phyloP scores from a whole-genome alignment of 2,113 vertebrate species.

The Penelope pileata region DNA sequence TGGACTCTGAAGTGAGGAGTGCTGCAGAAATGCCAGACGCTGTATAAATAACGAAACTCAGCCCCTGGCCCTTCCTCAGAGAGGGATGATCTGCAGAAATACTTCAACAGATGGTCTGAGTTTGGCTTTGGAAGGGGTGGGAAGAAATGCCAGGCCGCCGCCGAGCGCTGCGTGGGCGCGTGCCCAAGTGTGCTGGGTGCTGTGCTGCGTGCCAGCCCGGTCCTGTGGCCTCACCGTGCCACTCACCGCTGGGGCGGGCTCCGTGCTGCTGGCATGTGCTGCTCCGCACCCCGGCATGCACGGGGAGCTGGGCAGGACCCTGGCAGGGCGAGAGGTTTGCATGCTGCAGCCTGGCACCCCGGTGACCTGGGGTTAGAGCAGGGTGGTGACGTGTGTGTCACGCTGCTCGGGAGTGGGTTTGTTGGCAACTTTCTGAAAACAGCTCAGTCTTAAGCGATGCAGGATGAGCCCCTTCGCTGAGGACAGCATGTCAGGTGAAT shows the following conservation, averaged over 20 bases:
- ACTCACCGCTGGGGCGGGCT: neutral
- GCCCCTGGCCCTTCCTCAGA: neutral
- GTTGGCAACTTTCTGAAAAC: neutral
- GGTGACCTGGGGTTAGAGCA: neutral
- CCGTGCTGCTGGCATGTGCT: rapidly evolving
- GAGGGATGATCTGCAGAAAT: conserved; percentile 50
- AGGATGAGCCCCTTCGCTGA: neutral
- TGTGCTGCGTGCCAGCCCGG: neutral
- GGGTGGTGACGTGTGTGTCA: neutral
- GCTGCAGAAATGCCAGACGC: conserved; percentile 22
- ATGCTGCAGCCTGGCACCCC: too few relatives aligned
- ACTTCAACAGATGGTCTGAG: conserved; percentile 49
- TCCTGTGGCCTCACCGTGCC: neutral
- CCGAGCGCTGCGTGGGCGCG: neutral
- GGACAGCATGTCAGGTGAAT: neutral
- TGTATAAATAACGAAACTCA: conserved; percentile 9
- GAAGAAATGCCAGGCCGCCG: neutral
- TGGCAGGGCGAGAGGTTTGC: too few relatives aligned
- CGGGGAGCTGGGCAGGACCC: too few relatives aligned
- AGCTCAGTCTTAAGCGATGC: neutral
- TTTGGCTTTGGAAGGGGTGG: conserved; percentile 1
- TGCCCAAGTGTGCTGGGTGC: neutral
- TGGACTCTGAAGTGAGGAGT: neutral
- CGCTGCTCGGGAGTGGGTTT: neutral
- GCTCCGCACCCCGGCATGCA: too few relatives aligned